Evolutionary conservation across 2,797 vertebrate species (phyloP), one percentile per base, ranked within the genome.

Genomic region (Enteromius mattozi): DNA sequence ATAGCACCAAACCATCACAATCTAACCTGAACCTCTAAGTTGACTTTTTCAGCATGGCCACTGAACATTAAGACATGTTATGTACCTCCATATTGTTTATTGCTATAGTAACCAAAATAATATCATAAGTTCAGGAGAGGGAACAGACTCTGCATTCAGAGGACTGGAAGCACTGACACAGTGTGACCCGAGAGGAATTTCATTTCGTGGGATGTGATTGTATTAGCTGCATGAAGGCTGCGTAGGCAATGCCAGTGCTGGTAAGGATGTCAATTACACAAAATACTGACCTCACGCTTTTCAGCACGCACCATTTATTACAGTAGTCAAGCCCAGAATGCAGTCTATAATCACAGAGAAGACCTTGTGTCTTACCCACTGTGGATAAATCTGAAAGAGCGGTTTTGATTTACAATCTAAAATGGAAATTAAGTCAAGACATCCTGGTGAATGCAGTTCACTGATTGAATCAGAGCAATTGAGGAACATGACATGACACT

Each of bases 51-150:
- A 76, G 33, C 35, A 59, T 59, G 14, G 47, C 30, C 35, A 8
- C 47, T 65, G 27, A 66, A 66, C 27, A 65, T 63, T 30, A 66
- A 27, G 10, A 30, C 59, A 21, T 78, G 16, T 47, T 85, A 47
- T 82, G 59, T 78, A 80, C 51, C 14, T 14, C 54, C 35, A 30
- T 12, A 21, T 16, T 86, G 82, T 88, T 88, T 82, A 82, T 72
- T 88, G 85, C 87, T 88, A 78, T 86, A 86, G 85, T 85, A 85
- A 88, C 87, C 84, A 86, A 77, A 77, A 74, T 86, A 88, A 88
- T 88, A 83, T 85, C 35, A 77, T 63, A 75, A 45, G 54, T 84
- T 33, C 30, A 69, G 63, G 66, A 35, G 40, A 69, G 78, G 47
- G 78, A 86, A 84, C 85, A 88, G 75, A 76, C 74, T 79, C 70